Evolutionary conservation across 2,888 invertebrate species (phyloP), one percentile per base, ranked within the genome.

Genomic region (Malacosoma neustria): DNA sequence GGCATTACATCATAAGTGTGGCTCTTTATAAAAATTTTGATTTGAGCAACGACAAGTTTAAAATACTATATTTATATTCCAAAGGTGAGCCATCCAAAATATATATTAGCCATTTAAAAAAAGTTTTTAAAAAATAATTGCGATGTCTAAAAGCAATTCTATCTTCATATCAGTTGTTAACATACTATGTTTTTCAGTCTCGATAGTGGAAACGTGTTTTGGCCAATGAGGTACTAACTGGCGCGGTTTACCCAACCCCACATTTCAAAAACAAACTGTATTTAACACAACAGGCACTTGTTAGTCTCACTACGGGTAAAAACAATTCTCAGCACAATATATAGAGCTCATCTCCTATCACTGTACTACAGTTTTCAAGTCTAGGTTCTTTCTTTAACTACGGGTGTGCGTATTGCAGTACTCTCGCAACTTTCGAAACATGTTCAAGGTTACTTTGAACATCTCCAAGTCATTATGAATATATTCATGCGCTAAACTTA

Each of bases 131-230:
- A 80, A 80, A 82, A 80, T 74, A 77, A 79, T 75, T 63, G 68
- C 63, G 57, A 69, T 64, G 66, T 72, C 59, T 71, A 67, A 72
- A 77, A 80, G 75, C 80, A 75, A 79, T 72, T 81, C 72, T 80
- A 77, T 72, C 66, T 69, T 72, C 69, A 65, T 64, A 54, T 66
- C 65, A 65, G 64, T 69, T 59, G 65, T 79, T 74, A 73, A 76
- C 76, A 67, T 71, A 72, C 72, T 82, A 82, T 63, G 63, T 70
- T n/a, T 74, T 84, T 84, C 84, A 84, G 85, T 85, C 84, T 85
- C 81, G 76, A 76, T 74, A 69, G 72, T 75, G 65, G 69, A 77
- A 79, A 82, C 75, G 79, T 76, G 62, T 76, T 82, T 82, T 84
- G 84, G 84, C 84, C 81, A 69, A 72, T 63, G 79, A 82, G 82